A percentile compares a stretch with the other conserved stretches of the same genome.
These are phyloP conservation scores for Drosophila koepferae DNA, from an alignment of 2,888 invertebrate genomes.

Conservation along the genomic window DNA sequence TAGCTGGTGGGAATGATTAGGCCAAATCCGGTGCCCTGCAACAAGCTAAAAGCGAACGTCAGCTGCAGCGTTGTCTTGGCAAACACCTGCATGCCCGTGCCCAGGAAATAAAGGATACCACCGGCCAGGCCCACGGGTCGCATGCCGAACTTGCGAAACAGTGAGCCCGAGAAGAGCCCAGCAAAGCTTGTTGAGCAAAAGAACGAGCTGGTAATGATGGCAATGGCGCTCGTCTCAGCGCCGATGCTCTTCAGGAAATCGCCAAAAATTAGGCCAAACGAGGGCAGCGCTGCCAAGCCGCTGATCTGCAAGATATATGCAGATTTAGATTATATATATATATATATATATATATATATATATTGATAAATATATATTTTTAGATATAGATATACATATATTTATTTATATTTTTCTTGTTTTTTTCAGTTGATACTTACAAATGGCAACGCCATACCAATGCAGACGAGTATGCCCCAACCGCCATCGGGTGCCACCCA, in stretches of 20 bases:
- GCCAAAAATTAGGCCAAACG: slow-evolving; percentile 90
- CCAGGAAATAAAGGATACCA: slow-evolving; percentile 88
- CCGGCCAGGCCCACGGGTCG: slow-evolving; percentile 89
- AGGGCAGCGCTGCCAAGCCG: slow-evolving; percentile 89
- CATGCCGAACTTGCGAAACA: slow-evolving; percentile 89
- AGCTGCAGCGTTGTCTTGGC: slow-evolving; percentile 88
- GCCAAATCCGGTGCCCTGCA: slow-evolving; percentile 90
- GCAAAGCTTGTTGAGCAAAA: slow-evolving; percentile 86
- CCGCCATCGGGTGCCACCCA: slow-evolving; percentile 90
- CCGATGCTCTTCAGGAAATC: slow-evolving; percentile 89
- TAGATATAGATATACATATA: neutral
- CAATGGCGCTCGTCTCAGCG: slow-evolving; percentile 89
- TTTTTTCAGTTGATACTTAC: slow-evolving; percentile 86
- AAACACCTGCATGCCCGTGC: slow-evolving; percentile 88
- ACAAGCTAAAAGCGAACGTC: slow-evolving; percentile 88
- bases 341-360: neutral
- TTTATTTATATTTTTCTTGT: neutral
- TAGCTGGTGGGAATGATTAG: slow-evolving; percentile 90
- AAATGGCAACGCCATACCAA: slow-evolving; percentile 90
- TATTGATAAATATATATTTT: neutral
- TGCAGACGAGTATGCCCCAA: slow-evolving; percentile 91
- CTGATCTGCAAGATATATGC: slow-evolving; percentile 87
- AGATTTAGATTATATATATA: too few relatives aligned
- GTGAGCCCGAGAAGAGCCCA: slow-evolving; percentile 89
- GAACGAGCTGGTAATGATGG: slow-evolving; percentile 90